These are phyloP conservation scores for Theodoxus fluviatilis DNA, from an alignment of 2,888 invertebrate genomes.

Conservation along the genomic window DNA sequence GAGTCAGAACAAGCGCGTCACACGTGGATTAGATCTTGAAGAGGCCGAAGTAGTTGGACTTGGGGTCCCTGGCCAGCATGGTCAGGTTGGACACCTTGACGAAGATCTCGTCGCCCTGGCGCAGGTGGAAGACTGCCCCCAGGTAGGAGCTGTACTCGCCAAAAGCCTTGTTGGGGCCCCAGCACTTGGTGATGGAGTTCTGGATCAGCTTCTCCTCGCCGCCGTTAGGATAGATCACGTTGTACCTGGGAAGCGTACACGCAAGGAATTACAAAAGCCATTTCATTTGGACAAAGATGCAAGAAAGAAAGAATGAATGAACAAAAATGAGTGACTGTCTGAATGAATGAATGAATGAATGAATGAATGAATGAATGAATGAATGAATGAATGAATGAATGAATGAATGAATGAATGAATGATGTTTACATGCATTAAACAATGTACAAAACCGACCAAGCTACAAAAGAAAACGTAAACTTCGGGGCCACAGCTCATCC, in stretches of 20 bases:
- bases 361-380: too few relatives aligned
- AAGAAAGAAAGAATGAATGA: background rate
- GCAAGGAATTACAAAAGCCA: background rate
- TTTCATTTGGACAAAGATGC: background rate
- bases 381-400: too few relatives aligned
- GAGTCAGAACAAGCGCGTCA: background rate
- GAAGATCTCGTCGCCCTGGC: slow-evolving; percentile 55
- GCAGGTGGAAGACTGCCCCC: slow-evolving; percentile 55
- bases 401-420: too few relatives aligned
- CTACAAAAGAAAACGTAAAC: too few relatives aligned
- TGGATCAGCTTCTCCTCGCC: slow-evolving; percentile 56
- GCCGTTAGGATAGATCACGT: slow-evolving; percentile 53
- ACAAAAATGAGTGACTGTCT: too few relatives aligned
- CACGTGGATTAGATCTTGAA: slow-evolving; percentile 40
- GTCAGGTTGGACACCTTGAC: slow-evolving; percentile 57
- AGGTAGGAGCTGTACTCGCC: slow-evolving; percentile 58
- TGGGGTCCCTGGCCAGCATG: slow-evolving; percentile 48
- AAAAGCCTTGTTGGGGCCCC: slow-evolving; percentile 50
- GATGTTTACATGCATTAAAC: too few relatives aligned
- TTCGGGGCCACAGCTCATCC: too few relatives aligned
- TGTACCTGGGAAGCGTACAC: slow-evolving; percentile 39
- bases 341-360: too few relatives aligned
- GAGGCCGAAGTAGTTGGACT: slow-evolving; percentile 55
- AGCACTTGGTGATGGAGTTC: slow-evolving; percentile 56
- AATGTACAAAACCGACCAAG: too few relatives aligned